Evolutionary conservation across 2,797 vertebrate species (phyloP), one percentile per base, ranked within the genome.

Genomic region (Poliocrania exsul): DNA sequence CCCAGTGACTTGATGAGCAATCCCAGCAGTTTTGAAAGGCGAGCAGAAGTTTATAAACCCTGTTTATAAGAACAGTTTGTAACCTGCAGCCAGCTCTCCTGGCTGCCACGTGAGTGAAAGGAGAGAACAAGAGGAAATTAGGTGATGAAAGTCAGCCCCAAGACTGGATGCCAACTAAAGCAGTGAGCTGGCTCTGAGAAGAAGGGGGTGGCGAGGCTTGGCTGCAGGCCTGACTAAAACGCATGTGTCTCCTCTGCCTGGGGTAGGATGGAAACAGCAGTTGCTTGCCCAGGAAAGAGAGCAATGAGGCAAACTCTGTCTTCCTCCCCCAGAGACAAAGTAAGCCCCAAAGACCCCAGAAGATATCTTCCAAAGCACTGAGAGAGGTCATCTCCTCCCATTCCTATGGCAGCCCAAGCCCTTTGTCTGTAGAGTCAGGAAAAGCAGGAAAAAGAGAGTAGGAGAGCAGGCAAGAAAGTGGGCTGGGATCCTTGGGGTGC

Each of bases 121-220:
- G 85, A 93, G 92, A 95, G 96, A 96, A 96, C 89, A 91, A 84
- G 95, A 95, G 88, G 94, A 95, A 97, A 97, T 95, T 95, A 95
- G 92, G 94, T 97, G 95, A 94, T 96, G 93, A 94, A 96, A 96
- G 81, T 92, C 95, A 96, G 95, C 56, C 93, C 86, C 93, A 89
- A 82, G 91, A 91, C 79, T 86, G 69, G 46, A 94, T 94, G 95
- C 94, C 96, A 97, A 97, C 2, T 42, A 97, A 97, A 97, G 96
- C 93, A 97, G 69, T 9, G 73, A 94, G 91, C 69, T 96, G 93
- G 91, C 92, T 90, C 80, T 69, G 57, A 86, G 65, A 86, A 78
- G 77, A 93, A 95, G 88, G 72, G 81, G 87, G 86, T 90, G 86
- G 92, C 1, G 71, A 92, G 65, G 31, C 46, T 94, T 95, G 93